phyloP scores from a whole-genome alignment of 2,797 vertebrate genomes.

The Cyclopterus lumpus region DNA sequence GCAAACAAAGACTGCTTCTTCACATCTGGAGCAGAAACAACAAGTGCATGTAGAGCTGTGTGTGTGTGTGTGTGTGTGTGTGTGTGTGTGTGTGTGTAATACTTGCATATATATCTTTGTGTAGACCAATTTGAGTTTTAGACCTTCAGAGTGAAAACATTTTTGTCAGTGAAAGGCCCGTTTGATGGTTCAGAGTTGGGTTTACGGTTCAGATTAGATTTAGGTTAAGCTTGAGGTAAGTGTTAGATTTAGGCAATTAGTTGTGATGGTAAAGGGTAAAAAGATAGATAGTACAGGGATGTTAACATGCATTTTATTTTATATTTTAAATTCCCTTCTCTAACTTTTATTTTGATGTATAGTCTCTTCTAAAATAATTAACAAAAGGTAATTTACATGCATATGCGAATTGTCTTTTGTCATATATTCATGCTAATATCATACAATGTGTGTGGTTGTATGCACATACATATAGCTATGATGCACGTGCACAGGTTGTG shows the following conservation, averaged over 20 bases:
- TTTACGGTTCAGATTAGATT: no score
- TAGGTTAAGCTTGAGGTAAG: no score
- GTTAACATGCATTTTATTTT: background rate
- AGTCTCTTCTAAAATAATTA: no score
- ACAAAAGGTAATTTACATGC: background rate
- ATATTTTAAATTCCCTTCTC: background rate
- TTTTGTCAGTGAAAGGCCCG: no score
- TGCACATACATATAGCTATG: background rate
- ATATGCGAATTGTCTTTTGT: background rate
- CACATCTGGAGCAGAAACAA: constrained; percentile 47
- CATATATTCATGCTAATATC: background rate
- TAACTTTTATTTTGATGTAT: background rate
- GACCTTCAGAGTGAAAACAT: no score
- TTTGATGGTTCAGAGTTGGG: no score
- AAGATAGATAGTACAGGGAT: background rate
- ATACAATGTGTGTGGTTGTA: background rate
- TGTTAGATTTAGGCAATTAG: background rate
- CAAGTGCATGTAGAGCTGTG: background rate
- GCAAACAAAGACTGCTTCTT: constrained; percentile 27
- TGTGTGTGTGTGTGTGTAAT: background rate
- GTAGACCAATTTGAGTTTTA: background rate
- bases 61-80: constrained; percentile 2
- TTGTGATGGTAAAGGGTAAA: background rate
- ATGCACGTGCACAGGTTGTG: background rate
- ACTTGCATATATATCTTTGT: background rate